Percentiles rank a stretch among this genome's conserved stretches.
These are phyloP conservation scores for Polyommatus icarus DNA, from an alignment of 2,888 invertebrate genomes.

Conservation along the genomic window DNA sequence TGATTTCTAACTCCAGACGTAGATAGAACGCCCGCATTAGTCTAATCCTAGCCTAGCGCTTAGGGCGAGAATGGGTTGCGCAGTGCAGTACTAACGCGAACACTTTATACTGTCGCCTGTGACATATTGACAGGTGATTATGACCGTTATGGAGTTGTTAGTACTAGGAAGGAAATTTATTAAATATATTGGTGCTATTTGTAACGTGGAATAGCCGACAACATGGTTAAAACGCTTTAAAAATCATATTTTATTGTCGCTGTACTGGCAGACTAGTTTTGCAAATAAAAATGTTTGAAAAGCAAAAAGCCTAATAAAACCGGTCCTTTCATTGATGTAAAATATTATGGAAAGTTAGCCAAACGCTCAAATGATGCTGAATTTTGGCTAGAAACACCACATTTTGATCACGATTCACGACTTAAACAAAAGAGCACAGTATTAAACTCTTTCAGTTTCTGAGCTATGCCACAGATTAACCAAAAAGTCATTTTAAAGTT, in stretches of 20 bases:
- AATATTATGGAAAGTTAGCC: no score
- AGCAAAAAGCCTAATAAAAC: neutral
- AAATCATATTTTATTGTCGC: slow-evolving; percentile 17
- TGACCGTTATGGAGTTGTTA: slow-evolving; percentile 56
- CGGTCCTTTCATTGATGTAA: no score
- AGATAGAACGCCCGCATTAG: slow-evolving; percentile 64
- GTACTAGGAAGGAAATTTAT: slow-evolving; percentile 51
- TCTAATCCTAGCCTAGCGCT: slow-evolving; percentile 66
- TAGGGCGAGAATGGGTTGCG: slow-evolving; percentile 60
- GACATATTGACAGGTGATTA: slow-evolving; percentile 65
- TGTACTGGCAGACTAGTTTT: neutral
- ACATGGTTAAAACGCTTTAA: slow-evolving; percentile 32
- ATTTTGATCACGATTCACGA: no score
- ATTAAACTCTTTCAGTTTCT: neutral
- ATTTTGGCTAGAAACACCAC: no score
- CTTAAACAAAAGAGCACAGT: no score
- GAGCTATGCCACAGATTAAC: neutral
- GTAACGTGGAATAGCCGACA: slow-evolving; percentile 39
- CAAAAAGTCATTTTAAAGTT: neutral
- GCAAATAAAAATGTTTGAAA: neutral
- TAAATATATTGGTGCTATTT: slow-evolving; percentile 56
- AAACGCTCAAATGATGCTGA: no score
- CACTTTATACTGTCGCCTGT: slow-evolving; percentile 55
- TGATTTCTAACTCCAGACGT: slow-evolving; percentile 59
- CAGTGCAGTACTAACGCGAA: slow-evolving; percentile 53